Base-by-base conservation (phyloP, 2,113 vertebrate genomes). In the Excalfactoria chinensis region DNA sequence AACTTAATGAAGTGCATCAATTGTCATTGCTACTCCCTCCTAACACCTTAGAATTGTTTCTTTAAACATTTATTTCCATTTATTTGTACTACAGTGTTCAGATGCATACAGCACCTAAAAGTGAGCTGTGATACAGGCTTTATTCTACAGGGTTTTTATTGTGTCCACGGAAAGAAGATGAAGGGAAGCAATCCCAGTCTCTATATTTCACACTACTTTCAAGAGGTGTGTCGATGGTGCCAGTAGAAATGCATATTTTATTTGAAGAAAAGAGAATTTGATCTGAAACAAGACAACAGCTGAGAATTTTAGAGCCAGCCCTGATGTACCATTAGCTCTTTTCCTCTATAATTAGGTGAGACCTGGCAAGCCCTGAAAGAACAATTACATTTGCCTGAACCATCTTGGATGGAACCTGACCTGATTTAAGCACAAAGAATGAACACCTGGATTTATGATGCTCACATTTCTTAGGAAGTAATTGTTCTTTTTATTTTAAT, bases 61-160 rank as follows among this genome's bases (percentile, higher is more conserved):
- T 34, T 62, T 69, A 48, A 14, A 4, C 10, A 1, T n/a, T 48
- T 76, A 64, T 71, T 82, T 30, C 4, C 10, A 1, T 26, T 81
- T 53, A 82, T 62, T 69, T 19, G 35, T 7, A 7, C 0, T 1
- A 2, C 30, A 23, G 13, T 28, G 30, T 21, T 49, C 18, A 13
- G 49, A 16, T 66, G 62, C 20, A 32, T n/a, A n/a, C 7, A 43
- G 15, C 48, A 23, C n/a, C 46, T 23, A 13, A 6, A 32, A 80
- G 25, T 7, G 4, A 37, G 25, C 3, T 22, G 2, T 0, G 25
- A 0, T 3, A 2, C 18, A 91, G 0, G 37, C 37, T 37, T 37
- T 37, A 37, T 37, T 37, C 7, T 37, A 37, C 37, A 37, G 1
- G 23, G 62, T 64, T 56, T 85, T 85, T 25, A 25, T 7, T 40